Evolutionary conservation across 2,888 invertebrate genomes (phyloP), one percentile per base, ranked within the genome.

Genomic region (Cryptus armator): DNA sequence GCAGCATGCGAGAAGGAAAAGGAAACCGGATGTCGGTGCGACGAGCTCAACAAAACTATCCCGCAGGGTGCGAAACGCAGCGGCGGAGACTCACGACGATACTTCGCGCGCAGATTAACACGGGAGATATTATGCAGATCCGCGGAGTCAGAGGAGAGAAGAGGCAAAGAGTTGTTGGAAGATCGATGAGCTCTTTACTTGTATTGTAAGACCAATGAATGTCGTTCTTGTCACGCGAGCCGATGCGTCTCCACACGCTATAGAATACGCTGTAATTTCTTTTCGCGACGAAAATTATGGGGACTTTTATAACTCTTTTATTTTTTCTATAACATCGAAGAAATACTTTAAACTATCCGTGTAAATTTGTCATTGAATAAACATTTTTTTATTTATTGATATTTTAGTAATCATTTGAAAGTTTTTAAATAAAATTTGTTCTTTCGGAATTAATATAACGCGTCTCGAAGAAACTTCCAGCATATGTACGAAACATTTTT

Each of bases 101-200:
- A 77, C 44, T 44, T 29, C 16, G 56, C 16, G 43, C 43, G 29
- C 29, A 77, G 67, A 77, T 77, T 68, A 53, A 56, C 48, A 43
- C 56, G 53, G 29, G 46, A 64, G 53, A 77, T 77, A 77, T 68
- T 59, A 77, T 77, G 66, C 56, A 67, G 53, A 76, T 66, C 37
- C 67, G 12, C 51, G 37, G 24, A 19, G 10, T 16, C 37, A 37
- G 37, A 2, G 37, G 37, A 37, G 37, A 37, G 7, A 9, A 37
- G 9, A 7, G 56, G 48, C 64, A 19, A 64, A 48, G 51, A 66
- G 76, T 32, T 66, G 51, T 43, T 53, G 32, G 24, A 67, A 56
- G 76, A 76, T 76, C 66, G 51, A 76, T 76, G 66, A 37, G 66
- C 37, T 37, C 66, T 19, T 19, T 56, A 56, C 10, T 19, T 19